A percentile compares a stretch with the other conserved stretches of the same genome.
phyloP scores from a whole-genome alignment of 1,140 invertebrate genomes.

The Phocides pigmalion region DNA sequence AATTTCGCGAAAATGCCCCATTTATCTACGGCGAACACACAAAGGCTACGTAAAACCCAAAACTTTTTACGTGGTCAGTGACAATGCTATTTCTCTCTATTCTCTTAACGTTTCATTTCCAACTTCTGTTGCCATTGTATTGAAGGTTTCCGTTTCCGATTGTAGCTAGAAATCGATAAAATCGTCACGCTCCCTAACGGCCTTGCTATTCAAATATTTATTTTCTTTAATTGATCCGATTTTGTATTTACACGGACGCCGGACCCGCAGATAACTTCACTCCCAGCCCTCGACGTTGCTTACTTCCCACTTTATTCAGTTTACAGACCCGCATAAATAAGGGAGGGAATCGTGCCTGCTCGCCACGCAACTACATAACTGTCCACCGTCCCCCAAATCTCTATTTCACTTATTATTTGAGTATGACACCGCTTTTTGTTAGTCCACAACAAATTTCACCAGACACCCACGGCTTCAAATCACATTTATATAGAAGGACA shows the following conservation, averaged over 20 bases:
- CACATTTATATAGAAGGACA: slow-evolving; percentile 54
- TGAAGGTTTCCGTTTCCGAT: slow-evolving; percentile 48
- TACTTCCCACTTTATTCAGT: slow-evolving; percentile 68
- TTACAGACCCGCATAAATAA: slow-evolving; percentile 75
- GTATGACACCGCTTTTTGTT: slow-evolving; percentile 32
- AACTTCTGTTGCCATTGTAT: slow-evolving; percentile 61
- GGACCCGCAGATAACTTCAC: slow-evolving; percentile 71
- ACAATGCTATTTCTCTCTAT: slow-evolving; percentile 77
- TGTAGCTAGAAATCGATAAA: slow-evolving; percentile 15
- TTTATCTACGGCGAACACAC: slow-evolving; percentile 77
- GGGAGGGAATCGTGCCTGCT: slow-evolving; percentile 47
- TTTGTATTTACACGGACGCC: slow-evolving; percentile 66
- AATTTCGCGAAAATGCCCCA: slow-evolving; percentile 81
- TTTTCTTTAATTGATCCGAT: slow-evolving; percentile 45
- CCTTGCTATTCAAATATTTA: slow-evolving; percentile 39
- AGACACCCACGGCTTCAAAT: slow-evolving; percentile 47
- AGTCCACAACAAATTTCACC: slow-evolving; percentile 48
- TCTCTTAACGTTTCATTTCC: slow-evolving; percentile 75
- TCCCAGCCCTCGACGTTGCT: slow-evolving; percentile 46
- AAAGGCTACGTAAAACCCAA: slow-evolving; percentile 79
- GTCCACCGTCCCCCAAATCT: slow-evolving; percentile 41
- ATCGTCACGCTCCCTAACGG: not conserved
- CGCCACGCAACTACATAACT: slow-evolving; percentile 54
- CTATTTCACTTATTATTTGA: slow-evolving; percentile 56
- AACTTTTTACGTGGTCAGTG: slow-evolving; percentile 82